Evolutionary conservation across 2,113 vertebrate genomes (phyloP).

Genomic region (Tragelaphus scriptus): DNA sequence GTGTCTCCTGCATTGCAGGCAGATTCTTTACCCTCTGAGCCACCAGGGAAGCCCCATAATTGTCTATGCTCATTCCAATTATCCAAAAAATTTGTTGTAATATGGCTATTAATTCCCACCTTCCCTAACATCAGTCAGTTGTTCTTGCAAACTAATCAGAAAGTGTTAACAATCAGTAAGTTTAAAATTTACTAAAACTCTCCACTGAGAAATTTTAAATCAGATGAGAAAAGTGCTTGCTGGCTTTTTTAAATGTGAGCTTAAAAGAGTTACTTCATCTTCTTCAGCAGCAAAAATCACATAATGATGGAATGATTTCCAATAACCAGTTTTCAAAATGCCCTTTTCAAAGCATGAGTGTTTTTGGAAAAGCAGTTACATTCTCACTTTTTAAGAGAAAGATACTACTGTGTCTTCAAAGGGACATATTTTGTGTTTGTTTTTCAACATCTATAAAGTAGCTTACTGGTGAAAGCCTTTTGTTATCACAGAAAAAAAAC

Average conservation of each 20-base stretch:
- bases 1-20: background rate
- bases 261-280: background rate
- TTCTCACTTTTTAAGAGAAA: background rate
- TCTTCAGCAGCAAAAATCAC: background rate
- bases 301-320: background rate
- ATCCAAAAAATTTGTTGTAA: background rate
- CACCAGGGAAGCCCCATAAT: background rate
- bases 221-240: background rate
- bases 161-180: background rate
- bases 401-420: background rate
- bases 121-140: background rate
- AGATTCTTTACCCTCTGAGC: background rate
- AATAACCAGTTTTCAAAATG: background rate
- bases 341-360: background rate
- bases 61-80: background rate
- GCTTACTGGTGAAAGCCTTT: background rate
- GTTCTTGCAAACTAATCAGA: background rate
- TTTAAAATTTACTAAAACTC: conserved; percentile 3
- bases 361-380: conserved; percentile 22
- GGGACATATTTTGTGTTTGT: background rate
- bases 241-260: background rate
- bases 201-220: background rate
- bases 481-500: background rate
- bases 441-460: background rate
- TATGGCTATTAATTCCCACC: background rate